Base-by-base conservation (phyloP, 2,888 invertebrate species). In the Parnassius glacialis region DNA sequence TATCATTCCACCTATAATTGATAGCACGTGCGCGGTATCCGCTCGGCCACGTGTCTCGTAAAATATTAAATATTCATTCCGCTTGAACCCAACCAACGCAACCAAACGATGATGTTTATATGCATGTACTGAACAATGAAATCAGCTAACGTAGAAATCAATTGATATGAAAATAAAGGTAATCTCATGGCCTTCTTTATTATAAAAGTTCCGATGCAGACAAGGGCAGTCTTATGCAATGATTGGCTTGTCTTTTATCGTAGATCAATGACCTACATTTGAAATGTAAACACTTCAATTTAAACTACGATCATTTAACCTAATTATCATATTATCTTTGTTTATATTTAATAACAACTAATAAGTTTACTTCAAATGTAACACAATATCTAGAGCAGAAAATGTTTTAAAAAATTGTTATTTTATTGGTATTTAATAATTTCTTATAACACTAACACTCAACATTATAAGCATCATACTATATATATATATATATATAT, bases 11-110 rank as follows among this genome's bases (percentile, higher is more conserved):
- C 74, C 75, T 86, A 79, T 90, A 91, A 91, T 91, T 90, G 90
- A 81, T 80, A 87, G 81, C 90, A 91, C 90, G 90, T 90, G 90
- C 80, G 82, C 72, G 64, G 78, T 79, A 84, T 90, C 90, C 90
- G 85, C 67, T 79, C 68, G 72, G 90, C 79, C 90, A 90, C 90
- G 90, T 90, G 90, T 78, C 83, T 74, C 81, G 74, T 80, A 75
- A 79, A 77, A 79, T 85, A 87, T 86, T 83, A 83, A 84, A 85
- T 82, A 84, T 86, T 86, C 85, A 84, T 84, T 85, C 82, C 82
- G 79, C 72, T 74, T 65, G 65, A 67, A 75, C 69, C 76, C 74
- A 68, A 69, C 72, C 74, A 71, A 74, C 73, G 74, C 69, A 68
- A 68, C 66, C 70, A 50, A 59, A 59, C 67, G 60, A 67, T 69